phyloP scores from a whole-genome alignment of 2,888 invertebrate genomes.

The Amblyteles armatorius region DNA sequence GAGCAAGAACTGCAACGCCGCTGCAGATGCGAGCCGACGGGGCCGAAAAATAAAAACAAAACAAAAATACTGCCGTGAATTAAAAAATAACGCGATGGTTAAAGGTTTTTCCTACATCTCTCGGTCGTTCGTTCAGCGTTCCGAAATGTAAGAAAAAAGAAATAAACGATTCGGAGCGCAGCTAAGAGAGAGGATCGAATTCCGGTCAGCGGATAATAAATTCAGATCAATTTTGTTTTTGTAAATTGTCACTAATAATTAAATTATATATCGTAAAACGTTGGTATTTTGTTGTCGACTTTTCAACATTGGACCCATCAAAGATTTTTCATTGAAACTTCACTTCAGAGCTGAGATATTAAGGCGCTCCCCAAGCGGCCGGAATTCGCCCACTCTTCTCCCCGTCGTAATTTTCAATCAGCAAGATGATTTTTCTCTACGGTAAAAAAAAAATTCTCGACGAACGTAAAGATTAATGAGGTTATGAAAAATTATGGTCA shows the following conservation, averaged over 20 bases:
- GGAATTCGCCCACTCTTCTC: no score
- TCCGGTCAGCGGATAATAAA: no score
- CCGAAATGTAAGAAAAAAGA: not conserved
- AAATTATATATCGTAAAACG: no score
- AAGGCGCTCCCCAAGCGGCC: no score
- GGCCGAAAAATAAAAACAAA: not conserved
- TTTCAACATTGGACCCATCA: no score
- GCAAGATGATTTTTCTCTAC: not conserved
- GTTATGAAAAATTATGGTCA: not conserved
- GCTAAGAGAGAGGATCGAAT: no score
- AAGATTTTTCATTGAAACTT: no score
- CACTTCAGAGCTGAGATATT: no score
- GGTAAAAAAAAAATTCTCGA: not conserved
- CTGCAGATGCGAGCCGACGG: conserved; percentile 32
- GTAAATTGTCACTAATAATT: no score
- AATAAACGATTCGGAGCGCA: not conserved
- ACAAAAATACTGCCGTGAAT: not conserved
- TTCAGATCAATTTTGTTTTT: no score
- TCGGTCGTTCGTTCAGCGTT: conserved; percentile 7
- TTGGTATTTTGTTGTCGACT: no score
- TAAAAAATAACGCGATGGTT: not conserved
- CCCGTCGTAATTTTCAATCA: not conserved
- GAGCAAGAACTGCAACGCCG: not conserved
- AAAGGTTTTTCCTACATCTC: conserved; percentile 5
- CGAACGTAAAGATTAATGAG: not conserved